Evolutionary conservation across 2,113 vertebrate species (phyloP).

Genomic region (Puntigrus tetrazona): DNA sequence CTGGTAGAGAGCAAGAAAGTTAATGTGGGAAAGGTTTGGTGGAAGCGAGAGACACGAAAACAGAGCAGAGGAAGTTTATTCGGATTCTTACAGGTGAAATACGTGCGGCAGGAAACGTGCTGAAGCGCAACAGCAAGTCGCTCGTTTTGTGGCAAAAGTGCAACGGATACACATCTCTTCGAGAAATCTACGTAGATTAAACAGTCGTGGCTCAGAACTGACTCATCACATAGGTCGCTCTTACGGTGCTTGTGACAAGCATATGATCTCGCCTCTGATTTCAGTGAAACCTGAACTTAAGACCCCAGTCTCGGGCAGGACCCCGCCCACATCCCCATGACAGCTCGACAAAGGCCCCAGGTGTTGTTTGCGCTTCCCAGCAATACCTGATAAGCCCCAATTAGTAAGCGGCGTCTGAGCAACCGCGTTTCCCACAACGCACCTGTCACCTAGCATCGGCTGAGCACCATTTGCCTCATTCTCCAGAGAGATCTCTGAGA

Average conservation of each 20-base stretch:
- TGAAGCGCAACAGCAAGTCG: background rate
- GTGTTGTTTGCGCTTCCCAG: slow-evolving; percentile 61
- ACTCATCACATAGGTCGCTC: background rate
- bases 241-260: background rate
- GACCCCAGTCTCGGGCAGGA: slow-evolving; percentile 44
- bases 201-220: background rate
- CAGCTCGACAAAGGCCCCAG: slow-evolving; percentile 66
- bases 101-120: slow-evolving; percentile 38
- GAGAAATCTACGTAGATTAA: background rate
- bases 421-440: slow-evolving; percentile 39
- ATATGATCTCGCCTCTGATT: background rate
- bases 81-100: slow-evolving; percentile 37
- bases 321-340: slow-evolving; percentile 46
- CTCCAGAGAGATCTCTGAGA: slow-evolving; percentile 4
- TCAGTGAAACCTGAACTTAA: slow-evolving; percentile 59
- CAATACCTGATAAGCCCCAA: slow-evolving; percentile 77
- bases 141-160: background rate
- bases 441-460: slow-evolving; percentile 58
- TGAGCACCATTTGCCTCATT: slow-evolving; percentile 55
- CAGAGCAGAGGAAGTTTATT: slow-evolving; percentile 13
- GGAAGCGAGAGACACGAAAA: slow-evolving; percentile 49
- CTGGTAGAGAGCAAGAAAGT: slow-evolving; percentile 23
- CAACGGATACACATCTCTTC: background rate
- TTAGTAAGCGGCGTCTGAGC: slow-evolving; percentile 63
- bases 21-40: slow-evolving; percentile 46